Evolutionary conservation across 1,140 invertebrate species (phyloP), one percentile per base, ranked within the genome.

Genomic region (Agrypnia vestita): DNA sequence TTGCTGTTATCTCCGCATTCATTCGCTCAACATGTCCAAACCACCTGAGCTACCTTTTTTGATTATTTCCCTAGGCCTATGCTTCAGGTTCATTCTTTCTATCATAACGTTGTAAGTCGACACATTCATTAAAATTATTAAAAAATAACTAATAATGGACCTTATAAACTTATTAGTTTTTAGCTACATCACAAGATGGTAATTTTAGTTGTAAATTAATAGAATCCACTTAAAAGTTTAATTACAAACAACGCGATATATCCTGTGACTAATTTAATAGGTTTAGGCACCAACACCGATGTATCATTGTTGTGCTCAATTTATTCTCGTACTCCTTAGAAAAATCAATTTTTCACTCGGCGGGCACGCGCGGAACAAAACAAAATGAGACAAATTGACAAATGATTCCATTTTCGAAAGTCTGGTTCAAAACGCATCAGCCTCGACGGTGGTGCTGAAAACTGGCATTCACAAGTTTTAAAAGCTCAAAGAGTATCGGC

Each of bases 381-480:
- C 55, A 76, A 79, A 79, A 79, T 44, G 49, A 72, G 67, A 73
- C 77, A 71, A n/a, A 46, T 44, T 78, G 76, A 78, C 76, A 79
- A 79, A 79, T 73, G 77, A 71, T 61, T 59, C 51, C 47, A 71
- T 79, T 72, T 71, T 72, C 43, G 21, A 77, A 69, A 64, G 61
- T 77, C 43, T 77, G 35, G 59, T 62, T 43, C 17, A 19, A 46
- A 53, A 67, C 74, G 59, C 59, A 64, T 61, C 56, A 49, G 44
- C 74, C 6, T 75, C 55, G 43, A 19, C 15, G 19, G 25, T 11
- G 12, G 59, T 17, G 17, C 25, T 15, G 49, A 13, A 71, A 62
- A 21, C 59, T 11, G 51, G 21, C 19, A 35, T 73, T 67, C n/a
- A 25, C 47, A 47, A 55, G 69, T 0, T 49, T 49, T 71, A 53